Evolutionary conservation across 2,797 vertebrate species (phyloP).

Genomic region (Staurois parvus): DNA sequence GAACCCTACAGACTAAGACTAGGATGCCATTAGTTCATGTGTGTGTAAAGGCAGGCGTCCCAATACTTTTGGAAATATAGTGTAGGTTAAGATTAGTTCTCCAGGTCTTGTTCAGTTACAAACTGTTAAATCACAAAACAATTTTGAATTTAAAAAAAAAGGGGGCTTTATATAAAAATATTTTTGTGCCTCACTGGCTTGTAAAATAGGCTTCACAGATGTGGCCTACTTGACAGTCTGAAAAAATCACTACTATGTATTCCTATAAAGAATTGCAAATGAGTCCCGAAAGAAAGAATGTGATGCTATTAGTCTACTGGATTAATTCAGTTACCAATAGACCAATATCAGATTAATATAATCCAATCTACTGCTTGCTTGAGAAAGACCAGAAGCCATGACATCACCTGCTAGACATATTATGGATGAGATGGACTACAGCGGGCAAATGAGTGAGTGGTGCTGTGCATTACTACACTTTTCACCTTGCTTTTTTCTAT

Average conservation of each 20-base stretch:
- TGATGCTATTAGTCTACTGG: not conserved
- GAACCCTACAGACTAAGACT: too few relatives aligned
- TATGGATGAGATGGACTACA: not conserved
- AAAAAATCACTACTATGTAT: not conserved
- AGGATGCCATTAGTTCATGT: too few relatives aligned
- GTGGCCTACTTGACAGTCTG: not conserved
- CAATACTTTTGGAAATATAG: too few relatives aligned
- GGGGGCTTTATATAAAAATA: not conserved
- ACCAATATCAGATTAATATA: slow-evolving; percentile 34
- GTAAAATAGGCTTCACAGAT: not conserved
- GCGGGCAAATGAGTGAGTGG: not conserved
- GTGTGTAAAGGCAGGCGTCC: too few relatives aligned
- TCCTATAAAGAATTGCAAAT: not conserved
- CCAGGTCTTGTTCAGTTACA: not conserved
- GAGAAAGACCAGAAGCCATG: slow-evolving; percentile 38
- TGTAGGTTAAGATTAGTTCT: too few relatives aligned
- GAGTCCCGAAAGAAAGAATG: not conserved
- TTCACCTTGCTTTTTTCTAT: not conserved
- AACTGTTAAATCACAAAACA: not conserved
- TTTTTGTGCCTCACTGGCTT: not conserved
- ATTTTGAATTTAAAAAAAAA: not conserved
- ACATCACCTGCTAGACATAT: slow-evolving; percentile 43
- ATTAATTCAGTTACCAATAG: slow-evolving; percentile 24
- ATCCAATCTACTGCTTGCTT: slow-evolving; percentile 42
- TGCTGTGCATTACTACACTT: not conserved